Conservation (phyloP, 23 tunicate species). For the Phallusia fumigata region DNA sequence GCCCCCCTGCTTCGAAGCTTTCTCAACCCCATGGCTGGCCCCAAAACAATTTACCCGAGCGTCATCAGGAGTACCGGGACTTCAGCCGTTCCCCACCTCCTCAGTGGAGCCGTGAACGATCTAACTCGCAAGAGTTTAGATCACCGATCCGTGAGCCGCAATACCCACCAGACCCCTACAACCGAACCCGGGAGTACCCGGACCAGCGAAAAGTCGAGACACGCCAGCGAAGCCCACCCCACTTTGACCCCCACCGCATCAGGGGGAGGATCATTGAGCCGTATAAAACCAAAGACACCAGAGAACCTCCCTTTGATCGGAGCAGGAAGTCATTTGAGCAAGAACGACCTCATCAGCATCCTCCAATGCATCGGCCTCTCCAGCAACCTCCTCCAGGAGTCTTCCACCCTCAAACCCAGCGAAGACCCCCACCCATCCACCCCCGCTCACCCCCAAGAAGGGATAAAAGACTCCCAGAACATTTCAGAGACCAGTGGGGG, state of each 20-base stretch:
- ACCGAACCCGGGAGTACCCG: not conserved
- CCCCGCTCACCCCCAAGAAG: not conserved
- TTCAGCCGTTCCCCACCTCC: not conserved
- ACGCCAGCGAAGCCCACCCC: not conserved
- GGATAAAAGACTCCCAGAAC: not conserved
- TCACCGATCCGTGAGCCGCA: not conserved
- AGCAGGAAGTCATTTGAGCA: not conserved
- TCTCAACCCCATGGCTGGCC: not conserved
- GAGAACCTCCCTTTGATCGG: not conserved
- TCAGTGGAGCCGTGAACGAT: not conserved
- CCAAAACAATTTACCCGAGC: not conserved
- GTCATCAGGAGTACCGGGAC: not conserved
- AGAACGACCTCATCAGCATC: not conserved
- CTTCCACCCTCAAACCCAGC: not conserved
- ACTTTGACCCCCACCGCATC: not conserved
- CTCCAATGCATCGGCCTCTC: not conserved
- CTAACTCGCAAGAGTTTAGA: not conserved
- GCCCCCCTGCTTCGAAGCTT: not conserved
- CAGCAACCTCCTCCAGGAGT: conserved; percentile 6
- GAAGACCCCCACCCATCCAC: not conserved
- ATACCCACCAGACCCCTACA: not conserved
- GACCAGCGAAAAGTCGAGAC: not conserved
- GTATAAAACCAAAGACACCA: not conserved
- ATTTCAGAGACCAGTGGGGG: not conserved
- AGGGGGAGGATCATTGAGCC: not conserved